Evolutionary conservation across 1,140 invertebrate genomes (phyloP), one percentile per base, ranked within the genome.

Genomic region (Drosophila kikkawai): DNA sequence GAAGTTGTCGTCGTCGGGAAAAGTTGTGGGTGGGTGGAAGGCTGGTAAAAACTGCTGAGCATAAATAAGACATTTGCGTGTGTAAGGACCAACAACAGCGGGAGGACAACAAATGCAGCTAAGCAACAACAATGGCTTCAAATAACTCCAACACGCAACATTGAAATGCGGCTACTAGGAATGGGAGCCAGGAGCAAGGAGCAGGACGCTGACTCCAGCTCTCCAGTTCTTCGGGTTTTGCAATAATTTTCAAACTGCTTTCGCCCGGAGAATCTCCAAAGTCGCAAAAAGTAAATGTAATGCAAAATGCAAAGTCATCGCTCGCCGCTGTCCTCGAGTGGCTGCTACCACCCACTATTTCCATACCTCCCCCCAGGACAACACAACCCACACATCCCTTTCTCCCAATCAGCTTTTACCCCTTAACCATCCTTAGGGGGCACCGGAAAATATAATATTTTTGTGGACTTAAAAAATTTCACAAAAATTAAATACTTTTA

Each of bases 61-160:
- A 88, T 88, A 90, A 88, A 88, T 88, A 88, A 88, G 85, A 88
- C 85, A 90, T 88, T 87, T 87, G 84, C 84, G 84, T 83, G 84
- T 87, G 84, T 78, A 83, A 87, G 80, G 83, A 83, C 39, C 41
- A 68, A 41, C 51, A 56, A 29, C 58, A 68, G 37, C 44, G 34
- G 22, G 51, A 53, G 22, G 51, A 59, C 57, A 68, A 36, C 74
- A 82, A 56, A 39, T 56, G 53, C 53, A 56, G 53, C 53, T 56
- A 26, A 66, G 42, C 63, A 66, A 77, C 74, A 85, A 68, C 61
- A 78, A 64, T 56, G 73, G 64, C 77, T 88, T 84, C 70, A 79
- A 90, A 90, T 90, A 90, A 75, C 80, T 84, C 69, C 53, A 61
- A 48, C 53, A 78, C 58, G 55, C 67, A 75, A 74, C 76, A 79